Base-by-base conservation (phyloP, 2,797 vertebrate species). In the Australoheros facetus region DNA sequence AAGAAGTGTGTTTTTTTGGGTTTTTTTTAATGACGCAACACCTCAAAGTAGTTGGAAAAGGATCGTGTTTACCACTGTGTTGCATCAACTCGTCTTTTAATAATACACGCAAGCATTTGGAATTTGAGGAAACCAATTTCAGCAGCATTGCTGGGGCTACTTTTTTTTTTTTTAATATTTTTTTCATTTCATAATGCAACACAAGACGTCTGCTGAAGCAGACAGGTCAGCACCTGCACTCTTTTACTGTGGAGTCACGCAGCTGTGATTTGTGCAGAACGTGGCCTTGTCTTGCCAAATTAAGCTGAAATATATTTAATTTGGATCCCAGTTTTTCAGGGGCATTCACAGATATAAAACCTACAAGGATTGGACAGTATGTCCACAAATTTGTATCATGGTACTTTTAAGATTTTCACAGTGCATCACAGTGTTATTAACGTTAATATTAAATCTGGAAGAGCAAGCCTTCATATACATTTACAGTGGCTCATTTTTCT, bases 101-200 rank as follows among this genome's bases (percentile, higher is more conserved):
- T 51, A 69, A 48, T 32, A 53, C 30, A 32, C 45, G 51, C 45
- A 69, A 53, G 64, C 1, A 2, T 53, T 53, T 32, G 26, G 64
- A 69, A 53, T 30, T 69, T 69, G 64, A 69, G 64, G 45, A 69
- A 53, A 51, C 64, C 64, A n/a, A 51, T 69, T 69, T 51, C 45
- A 51, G 26, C 64, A 30, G 26, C 64, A 12, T 69, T 30, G 30
- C 16, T 30, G 5, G 42, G 16, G 5, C 62, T n/a, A 17, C 42
- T 30, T 66, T 51, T 28, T 66, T 4, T 32, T 32, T 32, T 34
- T 34, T 8, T 9, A 34, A 34, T 8, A 11, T 66, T 26, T 45
- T 45, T 64, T 69, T 53, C 17, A 51, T 69, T 51, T 69, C 26
- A 69, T 51, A 51, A 30, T 51, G 64, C 45, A 32, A 69, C 45